phyloP scores from a whole-genome alignment of 1,140 invertebrate species.

The Nasonia vitripennis region DNA sequence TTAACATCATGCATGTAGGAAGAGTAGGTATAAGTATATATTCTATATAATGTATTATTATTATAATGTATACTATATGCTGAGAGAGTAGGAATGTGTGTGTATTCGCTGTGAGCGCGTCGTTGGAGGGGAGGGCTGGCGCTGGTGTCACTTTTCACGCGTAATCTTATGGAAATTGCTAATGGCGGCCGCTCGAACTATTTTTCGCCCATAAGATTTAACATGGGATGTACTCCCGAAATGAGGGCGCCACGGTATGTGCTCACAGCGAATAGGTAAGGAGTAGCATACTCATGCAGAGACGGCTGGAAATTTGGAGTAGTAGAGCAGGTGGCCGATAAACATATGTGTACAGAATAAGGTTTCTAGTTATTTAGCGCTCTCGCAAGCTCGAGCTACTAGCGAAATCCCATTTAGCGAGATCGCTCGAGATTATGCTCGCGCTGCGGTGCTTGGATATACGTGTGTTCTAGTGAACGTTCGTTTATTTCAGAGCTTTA shows the following conservation, averaged over 20 bases:
- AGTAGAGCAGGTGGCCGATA: neutral
- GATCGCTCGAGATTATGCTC: neutral
- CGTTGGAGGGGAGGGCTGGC: too few species aligned
- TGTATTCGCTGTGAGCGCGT: too few species aligned
- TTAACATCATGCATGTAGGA: neutral
- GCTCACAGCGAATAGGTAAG: too few species aligned
- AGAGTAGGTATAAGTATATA: neutral
- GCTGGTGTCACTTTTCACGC: too few species aligned
- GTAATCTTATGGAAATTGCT: too few species aligned
- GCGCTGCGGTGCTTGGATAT: neutral
- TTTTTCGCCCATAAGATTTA: too few species aligned
- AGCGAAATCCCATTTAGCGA: neutral
- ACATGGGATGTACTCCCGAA: too few species aligned
- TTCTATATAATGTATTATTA: neutral
- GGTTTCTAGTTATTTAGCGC: constrained; percentile 3
- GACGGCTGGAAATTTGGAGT: neutral
- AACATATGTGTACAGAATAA: neutral
- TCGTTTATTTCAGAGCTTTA: neutral
- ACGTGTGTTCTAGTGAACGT: neutral
- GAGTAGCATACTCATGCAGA: neutral
- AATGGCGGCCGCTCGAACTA: too few species aligned
- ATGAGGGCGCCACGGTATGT: too few species aligned
- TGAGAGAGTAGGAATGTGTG: neutral
- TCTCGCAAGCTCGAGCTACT: neutral
- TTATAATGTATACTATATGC: too few species aligned